Conservation (phyloP, 2,113 vertebrate species). For the Eublepharis macularius region DNA sequence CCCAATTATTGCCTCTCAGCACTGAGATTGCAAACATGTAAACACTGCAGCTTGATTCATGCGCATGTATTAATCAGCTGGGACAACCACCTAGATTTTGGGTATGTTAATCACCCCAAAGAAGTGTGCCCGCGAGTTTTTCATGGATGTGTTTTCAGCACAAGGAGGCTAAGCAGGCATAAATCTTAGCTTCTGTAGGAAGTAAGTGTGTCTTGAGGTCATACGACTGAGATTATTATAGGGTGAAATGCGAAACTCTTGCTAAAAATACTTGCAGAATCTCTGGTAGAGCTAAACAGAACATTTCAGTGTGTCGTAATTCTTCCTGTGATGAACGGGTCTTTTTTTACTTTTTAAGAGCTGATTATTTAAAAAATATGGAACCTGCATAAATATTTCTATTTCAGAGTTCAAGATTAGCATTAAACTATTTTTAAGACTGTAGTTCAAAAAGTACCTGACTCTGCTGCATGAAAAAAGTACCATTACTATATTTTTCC, state of each 20-base stretch:
- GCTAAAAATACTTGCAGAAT: conserved; percentile 56
- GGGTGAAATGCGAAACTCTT: conserved; percentile 31
- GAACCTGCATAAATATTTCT: conserved; percentile 50
- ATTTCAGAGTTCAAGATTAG: conserved; percentile 39
- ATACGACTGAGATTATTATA: conserved; percentile 19
- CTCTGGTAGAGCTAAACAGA: conserved; percentile 52
- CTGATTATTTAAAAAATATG: conserved; percentile 27
- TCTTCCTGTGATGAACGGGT: neutral
- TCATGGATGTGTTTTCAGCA: neutral
- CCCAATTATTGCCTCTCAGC: neutral
- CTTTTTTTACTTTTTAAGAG: conserved; percentile 27
- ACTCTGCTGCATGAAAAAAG: conserved; percentile 44
- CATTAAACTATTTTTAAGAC: conserved; percentile 52
- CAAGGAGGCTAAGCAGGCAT: too few species aligned
- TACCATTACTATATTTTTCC: conserved; percentile 30
- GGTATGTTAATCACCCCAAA: neutral
- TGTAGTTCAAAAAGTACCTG: conserved; percentile 6
- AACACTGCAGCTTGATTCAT: neutral
- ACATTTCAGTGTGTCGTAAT: neutral
- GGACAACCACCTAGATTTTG: neutral
- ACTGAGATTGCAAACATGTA: conserved; percentile 22
- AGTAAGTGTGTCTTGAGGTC: neutral
- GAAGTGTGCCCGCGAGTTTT: neutral
- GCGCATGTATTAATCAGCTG: neutral
- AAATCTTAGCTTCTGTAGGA: neutral